phyloP scores from a whole-genome alignment of 2,113 vertebrate genomes.

The Lates calcarifer region DNA sequence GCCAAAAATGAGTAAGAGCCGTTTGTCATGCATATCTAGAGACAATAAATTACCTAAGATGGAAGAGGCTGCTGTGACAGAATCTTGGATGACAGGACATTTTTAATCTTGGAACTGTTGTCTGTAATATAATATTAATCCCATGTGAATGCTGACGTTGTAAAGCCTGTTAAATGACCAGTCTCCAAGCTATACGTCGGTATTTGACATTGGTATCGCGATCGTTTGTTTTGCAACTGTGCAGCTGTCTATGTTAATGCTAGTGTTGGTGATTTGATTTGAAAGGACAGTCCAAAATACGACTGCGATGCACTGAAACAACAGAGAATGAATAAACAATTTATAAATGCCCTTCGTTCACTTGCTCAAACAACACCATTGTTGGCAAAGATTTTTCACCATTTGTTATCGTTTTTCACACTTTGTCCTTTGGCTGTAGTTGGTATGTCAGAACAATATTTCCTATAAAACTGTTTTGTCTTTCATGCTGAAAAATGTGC shows the following conservation, averaged over 20 bases:
- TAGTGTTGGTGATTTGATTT: conserved; percentile 30
- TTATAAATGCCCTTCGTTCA: conserved; percentile 14
- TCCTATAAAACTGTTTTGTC: not conserved
- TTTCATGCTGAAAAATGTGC: conserved; percentile 8
- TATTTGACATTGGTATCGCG: conserved; percentile 23
- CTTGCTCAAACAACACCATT: not conserved
- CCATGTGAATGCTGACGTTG: conserved; percentile 40
- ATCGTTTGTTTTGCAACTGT: conserved; percentile 49
- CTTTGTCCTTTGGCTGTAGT: conserved; percentile 38
- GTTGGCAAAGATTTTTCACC: not conserved
- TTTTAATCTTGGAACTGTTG: conserved; percentile 48
- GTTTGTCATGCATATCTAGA: conserved; percentile 28
- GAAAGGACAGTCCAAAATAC: conserved; percentile 23
- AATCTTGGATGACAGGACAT: conserved; percentile 43
- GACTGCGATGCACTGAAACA: not conserved
- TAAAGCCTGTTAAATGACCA: conserved; percentile 46
- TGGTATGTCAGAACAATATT: not conserved
- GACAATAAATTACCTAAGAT: conserved; percentile 35
- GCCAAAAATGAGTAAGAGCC: not conserved
- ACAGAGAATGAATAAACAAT: conserved; percentile 25
- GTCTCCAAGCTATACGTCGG: conserved; percentile 9
- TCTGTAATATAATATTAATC: conserved; percentile 55
- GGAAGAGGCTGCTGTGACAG: conserved; percentile 49
- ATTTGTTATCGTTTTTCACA: conserved; percentile 38
- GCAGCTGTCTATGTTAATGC: conserved; percentile 27